These are phyloP conservation scores for Myotis davidii DNA, from an alignment of 2,113 vertebrate species.

Conservation along the genomic window DNA sequence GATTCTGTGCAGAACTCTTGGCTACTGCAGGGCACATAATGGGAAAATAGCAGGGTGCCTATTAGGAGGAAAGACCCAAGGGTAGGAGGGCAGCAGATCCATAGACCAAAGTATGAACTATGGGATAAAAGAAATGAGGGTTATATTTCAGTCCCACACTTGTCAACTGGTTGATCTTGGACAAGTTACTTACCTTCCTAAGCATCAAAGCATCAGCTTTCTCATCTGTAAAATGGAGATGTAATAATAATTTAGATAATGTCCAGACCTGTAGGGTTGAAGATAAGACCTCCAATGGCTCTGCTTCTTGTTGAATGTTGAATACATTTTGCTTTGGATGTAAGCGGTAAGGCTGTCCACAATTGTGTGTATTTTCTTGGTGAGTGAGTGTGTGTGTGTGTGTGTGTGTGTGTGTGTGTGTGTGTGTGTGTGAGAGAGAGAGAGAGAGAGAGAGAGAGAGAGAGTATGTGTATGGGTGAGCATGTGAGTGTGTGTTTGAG, in stretches of 20 bases:
- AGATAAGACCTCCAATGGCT: background rate
- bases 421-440: background rate
- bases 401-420: background rate
- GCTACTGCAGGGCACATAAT: accelerated
- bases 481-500: too few relatives aligned
- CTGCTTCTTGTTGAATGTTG: background rate
- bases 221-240: background rate
- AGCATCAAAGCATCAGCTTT: background rate
- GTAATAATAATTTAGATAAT: background rate
- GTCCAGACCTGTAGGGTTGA: background rate
- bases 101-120: background rate
- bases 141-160: background rate
- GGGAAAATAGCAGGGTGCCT: background rate
- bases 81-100: too few relatives aligned
- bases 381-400: background rate
- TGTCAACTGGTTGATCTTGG: background rate
- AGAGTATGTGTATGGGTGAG: too few relatives aligned
- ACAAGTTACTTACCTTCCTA: background rate
- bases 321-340: background rate
- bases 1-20: background rate
- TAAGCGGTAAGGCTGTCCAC: background rate
- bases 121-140: background rate
- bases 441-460: too few relatives aligned
- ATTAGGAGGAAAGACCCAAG: background rate
- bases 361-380: background rate